These are phyloP conservation scores for Meandrina meandrites DNA, from an alignment of 92 coral and sea anemone species.

Conservation along the genomic window DNA sequence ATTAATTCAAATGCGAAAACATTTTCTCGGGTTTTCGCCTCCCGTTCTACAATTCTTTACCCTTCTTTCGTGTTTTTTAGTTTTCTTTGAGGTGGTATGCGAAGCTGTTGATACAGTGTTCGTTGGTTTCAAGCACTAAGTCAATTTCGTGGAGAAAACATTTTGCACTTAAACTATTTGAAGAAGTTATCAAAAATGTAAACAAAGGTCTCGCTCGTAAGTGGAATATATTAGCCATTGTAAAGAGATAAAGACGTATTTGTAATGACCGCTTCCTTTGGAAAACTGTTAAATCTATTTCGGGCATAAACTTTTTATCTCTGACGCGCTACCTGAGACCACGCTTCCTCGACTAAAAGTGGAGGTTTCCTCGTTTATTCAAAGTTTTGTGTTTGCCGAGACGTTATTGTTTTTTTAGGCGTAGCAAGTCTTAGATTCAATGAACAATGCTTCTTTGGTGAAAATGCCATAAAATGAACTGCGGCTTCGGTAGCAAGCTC, in stretches of 20 bases:
- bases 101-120: background rate
- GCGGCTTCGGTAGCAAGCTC: background rate
- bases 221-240: background rate
- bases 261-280: background rate
- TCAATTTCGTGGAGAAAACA: background rate
- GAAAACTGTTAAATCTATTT: background rate
- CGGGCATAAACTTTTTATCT: background rate
- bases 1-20: background rate
- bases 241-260: background rate
- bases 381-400: background rate
- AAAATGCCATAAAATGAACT: background rate
- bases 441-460: background rate
- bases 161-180: constrained; percentile 14
- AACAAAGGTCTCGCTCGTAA: background rate
- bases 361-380: background rate
- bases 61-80: background rate
- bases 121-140: background rate
- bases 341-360: background rate
- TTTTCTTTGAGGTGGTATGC: background rate
- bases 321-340: background rate
- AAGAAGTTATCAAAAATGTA: background rate
- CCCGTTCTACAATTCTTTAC: background rate
- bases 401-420: background rate
- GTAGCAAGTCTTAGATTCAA: background rate
- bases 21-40: background rate